Percentiles rank a stretch among this genome's conserved stretches.
Conservation (phyloP, 2,888 invertebrate species). For the Euzetes globulus region DNA sequence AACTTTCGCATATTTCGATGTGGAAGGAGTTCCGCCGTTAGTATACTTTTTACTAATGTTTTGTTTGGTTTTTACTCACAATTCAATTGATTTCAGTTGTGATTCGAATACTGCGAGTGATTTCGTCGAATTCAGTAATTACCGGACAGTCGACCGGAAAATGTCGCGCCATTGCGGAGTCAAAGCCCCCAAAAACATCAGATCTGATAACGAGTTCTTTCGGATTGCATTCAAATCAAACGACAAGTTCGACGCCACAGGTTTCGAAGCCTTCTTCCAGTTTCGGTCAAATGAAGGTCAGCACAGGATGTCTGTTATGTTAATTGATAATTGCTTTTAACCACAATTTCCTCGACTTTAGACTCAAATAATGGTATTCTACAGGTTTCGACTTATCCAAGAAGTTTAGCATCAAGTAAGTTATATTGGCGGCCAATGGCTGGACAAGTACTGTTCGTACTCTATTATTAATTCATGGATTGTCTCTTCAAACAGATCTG, state of each 20-base stretch:
- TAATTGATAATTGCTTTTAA: too few relatives aligned
- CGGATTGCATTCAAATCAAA: constrained; percentile 90
- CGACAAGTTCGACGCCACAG: constrained; percentile 83
- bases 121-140: constrained; percentile 93
- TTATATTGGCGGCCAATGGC: too few relatives aligned
- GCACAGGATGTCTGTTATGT: not conserved
- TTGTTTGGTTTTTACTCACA: not conserved
- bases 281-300: constrained; percentile 54
- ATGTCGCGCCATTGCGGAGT: constrained; percentile 81
- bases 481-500: too few relatives aligned
- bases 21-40: constrained; percentile 90
- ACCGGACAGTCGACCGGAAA: constrained; percentile 78
- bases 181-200: constrained; percentile 44
- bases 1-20: constrained; percentile 82
- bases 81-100: constrained; percentile 58
- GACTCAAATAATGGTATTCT: too few relatives aligned
- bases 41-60: constrained; percentile 47
- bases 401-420: too few relatives aligned
- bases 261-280: constrained; percentile 84
- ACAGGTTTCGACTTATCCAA: too few relatives aligned
- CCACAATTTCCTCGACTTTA: too few relatives aligned
- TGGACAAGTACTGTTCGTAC: too few relatives aligned
- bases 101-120: constrained; percentile 84
- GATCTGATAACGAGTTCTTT: constrained; percentile 86
- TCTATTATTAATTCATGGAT: too few relatives aligned